Base-by-base conservation (phyloP, 2,888 invertebrate species). In the Acheta domesticus region DNA sequence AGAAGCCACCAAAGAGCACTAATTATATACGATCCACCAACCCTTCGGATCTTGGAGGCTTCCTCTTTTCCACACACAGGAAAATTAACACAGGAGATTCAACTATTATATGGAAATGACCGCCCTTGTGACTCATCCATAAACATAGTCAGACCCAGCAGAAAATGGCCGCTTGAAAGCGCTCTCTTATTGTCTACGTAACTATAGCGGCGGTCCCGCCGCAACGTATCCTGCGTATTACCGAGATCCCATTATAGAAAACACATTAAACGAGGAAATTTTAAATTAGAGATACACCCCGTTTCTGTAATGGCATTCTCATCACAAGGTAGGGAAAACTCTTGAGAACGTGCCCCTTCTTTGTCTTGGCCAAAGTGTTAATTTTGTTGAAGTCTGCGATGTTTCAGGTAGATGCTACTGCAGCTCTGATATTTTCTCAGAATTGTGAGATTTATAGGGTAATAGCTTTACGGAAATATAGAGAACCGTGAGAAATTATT, bases 231-330 rank as follows among this genome's bases (percentile, higher is more conserved):
- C n/a, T 62, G 16, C 4, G n/a, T n/a, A 62, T 62, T 62, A 62
- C n/a, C 62, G 4, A 62, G 62, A 62, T 62, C 62, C 62, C 62
- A 62, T 62, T 62, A 62, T 62, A 62, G 62, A 62, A 62, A 62
- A 62, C 62, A 62, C 62, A 62, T 62, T 62, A 62, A 62, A 62
- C 62, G 62, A 62, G 14, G 62, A 62, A 62, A 62, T 62, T 62
- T 62, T 62, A 62, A 62, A 62, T 62, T 62, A 62, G 62, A 62
- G 62, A 62, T 62, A 62, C 62, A 19, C 62, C 62, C n/a, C 11
- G 62, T 62, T 62, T 62, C 62, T 62, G n/a, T 62, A 62, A 62
- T 62, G 62, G 62, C 62, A 19, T 62, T 62, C 62, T 62, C 62
- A 62, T 62, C 62, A 62, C 14, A 62, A n/a, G 62, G 62, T 5